Evolutionary conservation across 2,888 invertebrate species (phyloP), one percentile per base, ranked within the genome.

Genomic region (Slavum lentiscoides): DNA sequence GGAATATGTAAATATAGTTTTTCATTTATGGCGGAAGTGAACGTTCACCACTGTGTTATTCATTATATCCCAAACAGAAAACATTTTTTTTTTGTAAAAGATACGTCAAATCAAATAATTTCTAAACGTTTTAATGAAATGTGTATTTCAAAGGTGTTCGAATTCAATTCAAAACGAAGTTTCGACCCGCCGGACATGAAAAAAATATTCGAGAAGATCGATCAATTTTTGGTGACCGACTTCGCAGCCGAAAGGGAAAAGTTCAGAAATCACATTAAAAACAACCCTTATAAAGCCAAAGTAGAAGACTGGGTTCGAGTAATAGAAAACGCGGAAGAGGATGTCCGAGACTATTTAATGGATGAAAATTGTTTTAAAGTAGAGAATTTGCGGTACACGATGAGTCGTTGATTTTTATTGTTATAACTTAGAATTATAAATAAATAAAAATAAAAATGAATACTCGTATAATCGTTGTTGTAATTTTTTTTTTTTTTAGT

Each of bases 251-350:
- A 77, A 53, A 70, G 55, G 53, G 53, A 53, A 53, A 77, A 70
- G 13, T 62, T 55, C 8, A 70, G 17, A 7, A 17, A 70, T 11
- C n/a, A 61, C 19, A 53, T 70, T 21, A 30, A 53, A 53, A 23
- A 77, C 2, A 62, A 37, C 13, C 61, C 61, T 13, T 77, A 69
- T 21, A 70, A 53, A 21, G 17, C 37, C 17, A 37, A 49, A 17
- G 9, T 62, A 70, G 69, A 62, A 70, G 53, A 77, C 21, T 77
- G 77, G 77, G 49, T n/a, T 4, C 15, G 37, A 53, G 61, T 70
- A 21, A 62, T 77, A 0, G 77, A 77, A 17, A 7, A 53, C 13
- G 37, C 55, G 2, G 55, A 77, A 61, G 62, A 4, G 3, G 62
- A 69, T 30, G 49, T 62, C 37, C 61, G 62, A 3, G 39, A 69